Percentiles rank a stretch among this genome's conserved stretches.
Conservation (phyloP, 2,113 vertebrate species). For the Vulpes ferrilata region DNA sequence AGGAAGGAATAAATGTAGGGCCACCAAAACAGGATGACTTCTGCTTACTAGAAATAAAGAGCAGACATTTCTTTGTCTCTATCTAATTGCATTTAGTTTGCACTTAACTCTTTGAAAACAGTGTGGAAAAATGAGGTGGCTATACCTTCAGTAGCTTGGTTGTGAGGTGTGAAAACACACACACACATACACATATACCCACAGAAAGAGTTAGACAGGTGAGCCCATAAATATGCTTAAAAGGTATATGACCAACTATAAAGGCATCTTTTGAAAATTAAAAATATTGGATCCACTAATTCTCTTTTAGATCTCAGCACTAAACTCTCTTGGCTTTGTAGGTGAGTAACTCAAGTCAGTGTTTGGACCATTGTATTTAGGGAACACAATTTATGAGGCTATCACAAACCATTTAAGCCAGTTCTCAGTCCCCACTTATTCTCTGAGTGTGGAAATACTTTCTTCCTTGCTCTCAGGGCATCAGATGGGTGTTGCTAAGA, state of each 20-base stretch:
- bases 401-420: not conserved
- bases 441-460: not conserved
- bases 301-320: not conserved
- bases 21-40: not conserved
- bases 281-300: not conserved
- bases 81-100: not conserved
- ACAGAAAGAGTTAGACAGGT: not conserved
- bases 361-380: not conserved
- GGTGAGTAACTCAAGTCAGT: not conserved
- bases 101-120: conserved; percentile 30
- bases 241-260: not conserved
- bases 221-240: not conserved
- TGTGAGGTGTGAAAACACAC: not conserved
- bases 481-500: not conserved
- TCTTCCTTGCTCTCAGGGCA: not conserved
- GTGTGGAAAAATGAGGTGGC: not conserved
- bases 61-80: conserved; percentile 24
- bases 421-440: not conserved
- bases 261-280: conserved; percentile 55
- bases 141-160: not conserved
- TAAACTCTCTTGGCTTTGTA: not conserved
- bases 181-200: not conserved
- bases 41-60: conserved; percentile 22
- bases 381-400: conserved; percentile 19
- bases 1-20: not conserved